Evolutionary conservation across 1,140 invertebrate species (phyloP).

Genomic region (Plectrocnemia conspersa): DNA sequence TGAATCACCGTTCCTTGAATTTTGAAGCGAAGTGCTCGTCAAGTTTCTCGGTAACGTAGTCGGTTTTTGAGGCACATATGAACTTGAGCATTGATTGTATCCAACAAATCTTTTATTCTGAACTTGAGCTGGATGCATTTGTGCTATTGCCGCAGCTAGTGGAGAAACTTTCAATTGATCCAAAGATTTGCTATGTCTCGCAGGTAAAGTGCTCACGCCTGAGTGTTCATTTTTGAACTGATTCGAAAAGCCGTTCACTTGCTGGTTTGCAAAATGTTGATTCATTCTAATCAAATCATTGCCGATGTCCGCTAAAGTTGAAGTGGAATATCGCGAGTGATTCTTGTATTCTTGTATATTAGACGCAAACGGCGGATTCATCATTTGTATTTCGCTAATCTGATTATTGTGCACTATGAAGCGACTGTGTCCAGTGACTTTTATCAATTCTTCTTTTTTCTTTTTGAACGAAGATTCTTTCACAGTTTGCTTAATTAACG

Average conservation of each 20-base stretch:
- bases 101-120: conserved; percentile 10
- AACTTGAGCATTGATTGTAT: conserved; percentile 13
- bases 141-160: conserved; percentile 3
- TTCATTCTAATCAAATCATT: conserved; percentile 33
- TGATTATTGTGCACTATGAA: conserved; percentile 53
- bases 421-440: conserved; percentile 48
- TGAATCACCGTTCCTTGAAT: conserved; percentile 26
- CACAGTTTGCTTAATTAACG: conserved; percentile 47
- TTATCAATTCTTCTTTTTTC: conserved; percentile 44
- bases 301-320: conserved; percentile 49
- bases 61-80: conserved; percentile 40
- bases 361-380: conserved; percentile 44
- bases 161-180: conserved; percentile 63
- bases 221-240: conserved; percentile 35
- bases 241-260: conserved; percentile 13
- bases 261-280: neutral
- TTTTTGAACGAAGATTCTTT: conserved; percentile 42
- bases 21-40: conserved; percentile 39
- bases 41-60: conserved; percentile 50
- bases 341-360: conserved; percentile 47
- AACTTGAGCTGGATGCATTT: neutral
- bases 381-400: conserved; percentile 51
- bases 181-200: conserved; percentile 73
- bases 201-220: conserved; percentile 55
- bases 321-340: conserved; percentile 56